Base-by-base conservation (phyloP, 1,140 invertebrate genomes). In the Scaptomyza montana region DNA sequence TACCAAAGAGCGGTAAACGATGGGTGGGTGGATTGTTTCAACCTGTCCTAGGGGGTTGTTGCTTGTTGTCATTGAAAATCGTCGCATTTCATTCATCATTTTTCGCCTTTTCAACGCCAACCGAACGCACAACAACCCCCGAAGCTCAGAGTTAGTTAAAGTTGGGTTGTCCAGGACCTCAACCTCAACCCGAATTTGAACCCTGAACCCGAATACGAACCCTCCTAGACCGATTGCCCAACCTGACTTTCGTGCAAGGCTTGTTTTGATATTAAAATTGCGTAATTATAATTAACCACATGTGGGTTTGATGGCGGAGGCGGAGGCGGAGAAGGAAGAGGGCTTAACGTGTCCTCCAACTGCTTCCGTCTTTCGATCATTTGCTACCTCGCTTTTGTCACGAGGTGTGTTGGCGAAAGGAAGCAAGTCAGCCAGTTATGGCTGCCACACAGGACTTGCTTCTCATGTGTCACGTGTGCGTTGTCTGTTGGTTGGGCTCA, bases 231-330 rank as follows among this genome's bases (percentile, higher is more conserved):
- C 13, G 43, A n/a, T n/a, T 13, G 41, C 56, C 3, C 43, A 59
- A 50, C 10, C 59, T 28, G 45, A 53, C 41, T 56, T 69, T 41
- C 62, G 45, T 61, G 60, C 65, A 61, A 61, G 63, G 62, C 77
- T 62, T 87, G 80, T 81, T 89, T 89, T 89, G 77, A 86, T 90
- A 90, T 90, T 91, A 89, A 91, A 90, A 89, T 89, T 91, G 89
- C 77, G 79, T 90, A 91, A 91, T 91, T 91, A 91, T 89, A 91
- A 91, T 91, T 91, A 90, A 91, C 79, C 89, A 84, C 89, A 89
- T 90, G 84, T 90, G 87, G 72, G 72, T 71, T 72, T 33, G 30
- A 7, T 30, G 28, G 28, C 28, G 28, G 28, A 6, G 30, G 30
- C 30, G 30, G 30, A 36, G 63, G 33, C 39, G 45, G 76, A 7